Conservation (phyloP, 2,113 vertebrate genomes). For the Xenopus borealis region DNA sequence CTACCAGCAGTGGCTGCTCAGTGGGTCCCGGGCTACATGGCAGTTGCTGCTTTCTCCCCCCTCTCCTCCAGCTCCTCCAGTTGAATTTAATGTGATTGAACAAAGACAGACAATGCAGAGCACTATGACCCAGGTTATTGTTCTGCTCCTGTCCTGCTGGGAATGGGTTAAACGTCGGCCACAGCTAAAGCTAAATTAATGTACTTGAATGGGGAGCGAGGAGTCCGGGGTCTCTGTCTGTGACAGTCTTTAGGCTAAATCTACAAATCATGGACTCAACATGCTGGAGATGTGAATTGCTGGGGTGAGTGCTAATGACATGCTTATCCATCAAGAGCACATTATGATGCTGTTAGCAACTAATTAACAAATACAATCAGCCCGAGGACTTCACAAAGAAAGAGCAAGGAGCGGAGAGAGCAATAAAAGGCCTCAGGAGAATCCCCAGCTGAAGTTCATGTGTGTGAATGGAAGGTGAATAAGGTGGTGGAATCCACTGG, state of each 20-base stretch:
- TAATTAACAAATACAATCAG: conserved; percentile 75
- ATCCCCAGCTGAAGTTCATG: conserved; percentile 47
- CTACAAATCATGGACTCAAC: conserved; percentile 55
- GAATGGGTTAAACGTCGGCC: background rate
- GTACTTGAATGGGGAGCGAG: background rate
- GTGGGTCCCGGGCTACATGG: too few species aligned
- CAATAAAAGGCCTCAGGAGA: conserved; percentile 48
- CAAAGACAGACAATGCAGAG: too few species aligned
- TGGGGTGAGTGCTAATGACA: conserved; percentile 64
- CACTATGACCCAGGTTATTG: background rate
- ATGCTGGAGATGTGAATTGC: conserved; percentile 57
- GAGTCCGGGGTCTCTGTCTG: conserved; percentile 1
- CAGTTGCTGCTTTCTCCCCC: too few species aligned
- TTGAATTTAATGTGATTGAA: background rate
- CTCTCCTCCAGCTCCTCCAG: background rate
- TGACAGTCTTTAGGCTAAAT: conserved; percentile 28
- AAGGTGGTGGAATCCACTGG: conserved; percentile 46
- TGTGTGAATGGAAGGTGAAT: conserved; percentile 22
- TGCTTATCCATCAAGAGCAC: conserved; percentile 67
- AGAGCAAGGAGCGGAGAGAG: conserved; percentile 55
- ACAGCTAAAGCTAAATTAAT: background rate
- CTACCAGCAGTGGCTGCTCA: too few species aligned
- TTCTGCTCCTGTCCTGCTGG: background rate
- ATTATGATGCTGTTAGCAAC: conserved; percentile 75
- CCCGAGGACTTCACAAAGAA: conserved; percentile 61